Conservation (phyloP, 2,797 vertebrate genomes). For the Sebastes alutus region DNA sequence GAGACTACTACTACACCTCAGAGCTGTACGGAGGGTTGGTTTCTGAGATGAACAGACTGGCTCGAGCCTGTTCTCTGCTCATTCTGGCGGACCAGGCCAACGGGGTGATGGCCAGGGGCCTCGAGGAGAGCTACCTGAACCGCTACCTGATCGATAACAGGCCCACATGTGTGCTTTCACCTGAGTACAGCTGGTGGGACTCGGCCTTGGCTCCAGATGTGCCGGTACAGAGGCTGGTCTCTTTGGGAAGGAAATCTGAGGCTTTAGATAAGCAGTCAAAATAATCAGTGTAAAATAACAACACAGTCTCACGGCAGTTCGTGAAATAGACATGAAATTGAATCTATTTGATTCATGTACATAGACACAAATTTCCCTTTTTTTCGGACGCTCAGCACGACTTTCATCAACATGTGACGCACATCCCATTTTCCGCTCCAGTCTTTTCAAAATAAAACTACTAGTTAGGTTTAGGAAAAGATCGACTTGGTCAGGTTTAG, state of each 20-base stretch:
- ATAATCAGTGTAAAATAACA: slow-evolving; percentile 5
- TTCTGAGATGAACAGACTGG: slow-evolving; percentile 72
- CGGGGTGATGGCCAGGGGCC: slow-evolving; percentile 51
- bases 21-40: slow-evolving; percentile 82
- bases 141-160: slow-evolving; percentile 79
- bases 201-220: slow-evolving; percentile 64
- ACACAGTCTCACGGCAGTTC: neutral
- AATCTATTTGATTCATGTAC: too few relatives aligned
- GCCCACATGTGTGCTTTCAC: slow-evolving; percentile 82
- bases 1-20: slow-evolving; percentile 85
- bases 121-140: slow-evolving; percentile 85
- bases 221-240: slow-evolving; percentile 72
- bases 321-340: too few relatives aligned
- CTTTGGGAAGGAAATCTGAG: slow-evolving; percentile 73
- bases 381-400: too few relatives aligned
- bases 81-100: slow-evolving; percentile 76
- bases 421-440: too few relatives aligned
- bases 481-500: too few relatives aligned
- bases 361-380: too few relatives aligned
- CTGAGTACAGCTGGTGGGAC: slow-evolving; percentile 86
- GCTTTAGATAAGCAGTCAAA: slow-evolving; percentile 46
- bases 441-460: too few relatives aligned
- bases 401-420: too few relatives aligned
- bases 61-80: slow-evolving; percentile 70
- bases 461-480: too few relatives aligned